These are phyloP conservation scores for Drosophila nebulosa DNA, from an alignment of 1,140 invertebrate genomes.

Conservation along the genomic window DNA sequence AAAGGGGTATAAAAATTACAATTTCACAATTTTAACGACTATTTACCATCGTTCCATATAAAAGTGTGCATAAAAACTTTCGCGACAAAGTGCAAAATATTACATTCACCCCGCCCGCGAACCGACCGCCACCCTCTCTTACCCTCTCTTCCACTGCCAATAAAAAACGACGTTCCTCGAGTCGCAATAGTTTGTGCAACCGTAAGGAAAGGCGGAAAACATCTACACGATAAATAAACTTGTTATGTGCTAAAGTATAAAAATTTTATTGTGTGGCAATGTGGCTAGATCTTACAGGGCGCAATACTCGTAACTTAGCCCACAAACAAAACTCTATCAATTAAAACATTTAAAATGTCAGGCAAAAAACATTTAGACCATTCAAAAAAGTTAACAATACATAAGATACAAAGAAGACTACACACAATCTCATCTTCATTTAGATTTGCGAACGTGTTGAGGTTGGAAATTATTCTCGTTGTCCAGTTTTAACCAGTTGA, in stretches of 20 bases:
- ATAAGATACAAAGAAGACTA: too few species aligned
- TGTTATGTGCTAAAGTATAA: conserved; percentile 72
- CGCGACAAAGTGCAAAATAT: conserved; percentile 70
- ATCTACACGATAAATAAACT: conserved; percentile 7
- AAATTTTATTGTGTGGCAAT: conserved; percentile 63
- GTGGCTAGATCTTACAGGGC: conserved; percentile 46
- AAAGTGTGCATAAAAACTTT: conserved; percentile 77
- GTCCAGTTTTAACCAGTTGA: too few species aligned
- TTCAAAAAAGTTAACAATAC: too few species aligned
- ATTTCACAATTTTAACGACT: conserved; percentile 79
- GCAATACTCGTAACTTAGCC: conserved; percentile 50
- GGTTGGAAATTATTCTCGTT: too few species aligned
- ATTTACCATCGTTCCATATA: conserved; percentile 77
- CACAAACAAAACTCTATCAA: background rate
- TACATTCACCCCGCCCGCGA: conserved; percentile 8
- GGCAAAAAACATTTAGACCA: too few species aligned
- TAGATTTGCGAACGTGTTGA: too few species aligned
- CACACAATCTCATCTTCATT: too few species aligned
- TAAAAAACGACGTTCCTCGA: conserved; percentile 13
- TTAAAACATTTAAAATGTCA: background rate
- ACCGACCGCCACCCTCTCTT: too few species aligned
- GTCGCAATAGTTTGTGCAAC: conserved; percentile 15
- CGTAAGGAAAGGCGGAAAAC: conserved; percentile 28
- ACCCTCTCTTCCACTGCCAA: conserved; percentile 17
- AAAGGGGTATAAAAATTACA: conserved; percentile 76